Base-by-base conservation (phyloP, 2,888 invertebrate species). In the Caradrina kadenii region DNA sequence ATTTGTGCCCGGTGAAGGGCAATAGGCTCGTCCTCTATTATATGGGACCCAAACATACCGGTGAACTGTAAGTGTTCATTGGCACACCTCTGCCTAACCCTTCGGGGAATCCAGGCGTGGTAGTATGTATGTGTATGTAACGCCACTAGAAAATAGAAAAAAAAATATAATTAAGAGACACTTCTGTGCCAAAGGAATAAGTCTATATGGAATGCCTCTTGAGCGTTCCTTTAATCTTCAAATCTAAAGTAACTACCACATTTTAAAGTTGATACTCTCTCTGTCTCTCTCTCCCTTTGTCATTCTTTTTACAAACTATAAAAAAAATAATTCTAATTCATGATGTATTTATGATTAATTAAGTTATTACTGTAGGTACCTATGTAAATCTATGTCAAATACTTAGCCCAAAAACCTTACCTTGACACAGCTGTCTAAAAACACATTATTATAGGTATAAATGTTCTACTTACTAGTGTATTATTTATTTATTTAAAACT, bases 321-420 rank as follows among this genome's bases (percentile, higher is more conserved):
- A 11, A 35, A 11, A 39, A 13, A n/a, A n/a, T n/a, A n/a, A n/a
- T n/a, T n/a, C n/a, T n/a, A n/a, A n/a, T n/a, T n/a, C n/a, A n/a
- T n/a, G n/a, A n/a, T n/a, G n/a, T n/a, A n/a, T n/a, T n/a, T n/a
- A n/a, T n/a, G n/a, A 13, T 11, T 39, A 39, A 13, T 2, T 39
- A 39, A 39, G 26, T 22, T 42, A 35, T 31, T 26, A 48, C 8
- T 15, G 10, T 10, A 15, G 22, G 13, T 21, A n/a, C n/a, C n/a
- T n/a, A n/a, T n/a, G n/a, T n/a, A 15, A 61, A 52, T 61, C 31
- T 22, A 13, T 53, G 19, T 55, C n/a, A 66, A 55, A 65, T 52
- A 55, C 66, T 69, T 74, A 69, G 53, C 76, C 69, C 45, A 19
- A 60, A 75, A 55, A 60, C 48, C 39, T 75, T 11, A 69, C 69